phyloP scores from a whole-genome alignment of 2,888 invertebrate species.

The Drosophila multiciliata region DNA sequence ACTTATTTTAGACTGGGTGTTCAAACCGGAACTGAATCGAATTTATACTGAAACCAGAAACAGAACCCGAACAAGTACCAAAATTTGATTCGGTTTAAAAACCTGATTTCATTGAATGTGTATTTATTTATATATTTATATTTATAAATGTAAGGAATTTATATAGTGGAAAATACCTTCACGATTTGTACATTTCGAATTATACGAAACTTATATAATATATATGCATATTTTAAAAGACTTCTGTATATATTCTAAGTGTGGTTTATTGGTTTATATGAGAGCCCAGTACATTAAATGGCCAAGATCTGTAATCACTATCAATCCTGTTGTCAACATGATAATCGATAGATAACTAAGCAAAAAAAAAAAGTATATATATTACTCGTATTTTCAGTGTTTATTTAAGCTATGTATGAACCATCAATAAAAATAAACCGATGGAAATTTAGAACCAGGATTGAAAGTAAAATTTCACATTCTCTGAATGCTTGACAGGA shows the following conservation, averaged over 20 bases:
- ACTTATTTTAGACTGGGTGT: not conserved
- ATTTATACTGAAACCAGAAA: not conserved
- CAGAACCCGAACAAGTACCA: not conserved
- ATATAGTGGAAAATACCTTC: not conserved
- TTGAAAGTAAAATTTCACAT: not conserved
- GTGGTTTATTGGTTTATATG: no score
- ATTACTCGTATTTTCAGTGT: not conserved
- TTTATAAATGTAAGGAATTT: no score
- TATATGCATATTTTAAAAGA: not conserved
- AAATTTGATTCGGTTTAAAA: not conserved
- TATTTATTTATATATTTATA: not conserved
- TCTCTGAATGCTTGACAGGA: not conserved
- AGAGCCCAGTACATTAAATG: not conserved
- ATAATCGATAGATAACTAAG: not conserved
- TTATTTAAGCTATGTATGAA: not conserved
- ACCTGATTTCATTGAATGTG: not conserved
- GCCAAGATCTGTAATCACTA: slow-evolving; percentile 1
- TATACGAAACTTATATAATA: not conserved
- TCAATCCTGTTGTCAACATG: not conserved
- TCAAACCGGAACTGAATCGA: not conserved
- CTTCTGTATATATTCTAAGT: not conserved
- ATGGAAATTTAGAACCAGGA: not conserved
- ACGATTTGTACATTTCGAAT: not conserved
- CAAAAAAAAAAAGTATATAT: not conserved
- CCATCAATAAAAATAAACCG: not conserved